These are phyloP conservation scores for Toxonevra muliebris DNA, from an alignment of 2,888 invertebrate genomes.

Conservation along the genomic window DNA sequence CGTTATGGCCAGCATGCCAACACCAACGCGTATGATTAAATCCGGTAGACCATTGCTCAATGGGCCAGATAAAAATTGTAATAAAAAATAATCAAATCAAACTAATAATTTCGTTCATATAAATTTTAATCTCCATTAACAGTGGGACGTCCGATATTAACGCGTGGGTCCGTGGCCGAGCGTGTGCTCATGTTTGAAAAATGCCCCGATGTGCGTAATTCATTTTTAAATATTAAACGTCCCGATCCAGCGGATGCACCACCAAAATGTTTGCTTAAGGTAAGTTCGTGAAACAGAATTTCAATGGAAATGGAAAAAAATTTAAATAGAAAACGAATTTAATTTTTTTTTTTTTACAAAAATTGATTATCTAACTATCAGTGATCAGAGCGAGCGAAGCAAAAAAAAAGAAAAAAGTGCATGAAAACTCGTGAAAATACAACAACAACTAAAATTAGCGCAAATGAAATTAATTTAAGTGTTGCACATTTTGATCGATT, in stretches of 20 bases:
- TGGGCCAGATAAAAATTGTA: slow-evolving; percentile 61
- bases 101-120: too few relatives aligned
- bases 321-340: neutral
- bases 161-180: slow-evolving; percentile 90
- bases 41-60: slow-evolving; percentile 68
- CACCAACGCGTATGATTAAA: slow-evolving; percentile 52
- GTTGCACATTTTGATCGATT: slow-evolving; percentile 51
- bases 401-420: slow-evolving; percentile 7
- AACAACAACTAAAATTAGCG: slow-evolving; percentile 17
- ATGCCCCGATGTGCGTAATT: slow-evolving; percentile 77
- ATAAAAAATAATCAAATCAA: slow-evolving; percentile 24
- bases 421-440: slow-evolving; percentile 14
- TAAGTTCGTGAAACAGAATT: slow-evolving; percentile 38
- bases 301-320: neutral
- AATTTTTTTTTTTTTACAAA: neutral
- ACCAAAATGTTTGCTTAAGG: slow-evolving; percentile 57
- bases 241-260: slow-evolving; percentile 53
- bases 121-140: slow-evolving; percentile 42
- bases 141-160: slow-evolving; percentile 70
- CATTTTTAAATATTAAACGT: slow-evolving; percentile 67
- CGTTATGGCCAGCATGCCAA: slow-evolving; percentile 39
- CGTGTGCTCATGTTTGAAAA: slow-evolving; percentile 90
- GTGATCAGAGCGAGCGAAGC: neutral
- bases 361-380: slow-evolving; percentile 27
- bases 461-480: slow-evolving; percentile 23